phyloP scores from a whole-genome alignment of 2,797 vertebrate species.

The Lagocephalus sceleratus region DNA sequence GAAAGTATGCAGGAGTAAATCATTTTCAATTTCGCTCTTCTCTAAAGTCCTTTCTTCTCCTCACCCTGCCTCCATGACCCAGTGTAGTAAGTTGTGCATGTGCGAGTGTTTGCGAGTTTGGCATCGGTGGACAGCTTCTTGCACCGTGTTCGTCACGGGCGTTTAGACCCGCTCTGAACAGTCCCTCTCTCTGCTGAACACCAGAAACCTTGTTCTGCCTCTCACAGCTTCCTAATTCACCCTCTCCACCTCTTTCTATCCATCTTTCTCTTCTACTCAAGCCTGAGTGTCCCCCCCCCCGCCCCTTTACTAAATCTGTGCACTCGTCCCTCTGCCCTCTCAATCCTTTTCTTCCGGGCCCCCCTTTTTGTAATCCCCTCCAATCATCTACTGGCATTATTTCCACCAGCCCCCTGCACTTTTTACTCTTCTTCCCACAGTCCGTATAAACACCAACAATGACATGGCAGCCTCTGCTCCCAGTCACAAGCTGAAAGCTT shows the following conservation, averaged over 20 bases:
- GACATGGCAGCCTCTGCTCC: slow-evolving; percentile 23
- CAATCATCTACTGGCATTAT: slow-evolving; percentile 44
- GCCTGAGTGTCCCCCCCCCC: slow-evolving; percentile 29
- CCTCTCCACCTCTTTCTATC: slow-evolving; percentile 8
- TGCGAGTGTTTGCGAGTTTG: slow-evolving; percentile 34
- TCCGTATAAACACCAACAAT: slow-evolving; percentile 41
- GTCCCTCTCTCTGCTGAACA: slow-evolving; percentile 33
- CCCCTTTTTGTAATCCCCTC: slow-evolving; percentile 48
- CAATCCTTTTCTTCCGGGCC: slow-evolving; percentile 49
- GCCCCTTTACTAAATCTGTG: slow-evolving; percentile 40
- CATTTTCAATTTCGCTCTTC: too few relatives aligned
- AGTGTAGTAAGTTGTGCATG: slow-evolving; percentile 9
- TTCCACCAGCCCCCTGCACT: slow-evolving; percentile 34
- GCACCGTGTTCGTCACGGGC: slow-evolving; percentile 50
- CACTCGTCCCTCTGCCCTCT: slow-evolving; percentile 48
- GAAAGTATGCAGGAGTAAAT: too few relatives aligned
- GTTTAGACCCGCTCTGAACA: slow-evolving; percentile 47
- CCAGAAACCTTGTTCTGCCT: slow-evolving; percentile 45
- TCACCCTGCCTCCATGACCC: slow-evolving; percentile 16
- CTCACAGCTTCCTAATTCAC: slow-evolving; percentile 26
- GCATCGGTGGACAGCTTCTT: slow-evolving; percentile 45
- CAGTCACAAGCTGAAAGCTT: slow-evolving; percentile 3
- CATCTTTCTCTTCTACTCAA: slow-evolving; percentile 24
- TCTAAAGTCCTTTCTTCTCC: neutral
- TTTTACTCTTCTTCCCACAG: slow-evolving; percentile 60